Conservation (phyloP, 1,140 invertebrate species). For the Calycopis cecrops region DNA sequence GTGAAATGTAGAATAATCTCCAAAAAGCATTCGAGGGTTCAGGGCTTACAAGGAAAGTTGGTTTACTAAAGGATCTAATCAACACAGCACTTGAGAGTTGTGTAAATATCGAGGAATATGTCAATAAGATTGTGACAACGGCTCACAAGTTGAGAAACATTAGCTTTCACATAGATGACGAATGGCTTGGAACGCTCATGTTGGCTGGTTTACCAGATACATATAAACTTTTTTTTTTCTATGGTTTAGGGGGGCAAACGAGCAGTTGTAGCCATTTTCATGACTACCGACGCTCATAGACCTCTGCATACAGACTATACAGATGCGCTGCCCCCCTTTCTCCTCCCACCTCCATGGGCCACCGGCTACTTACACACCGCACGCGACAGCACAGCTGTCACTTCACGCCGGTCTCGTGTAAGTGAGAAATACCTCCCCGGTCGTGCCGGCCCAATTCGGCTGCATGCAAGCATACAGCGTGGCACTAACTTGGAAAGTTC, state of each 20-base stretch:
- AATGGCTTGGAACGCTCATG: constrained; percentile 45
- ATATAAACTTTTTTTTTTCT: constrained; percentile 23
- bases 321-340: too few relatives aligned
- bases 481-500: constrained; percentile 39
- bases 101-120: constrained; percentile 40
- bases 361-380: too few relatives aligned
- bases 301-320: too few relatives aligned
- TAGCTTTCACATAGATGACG: constrained; percentile 37
- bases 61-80: constrained; percentile 35
- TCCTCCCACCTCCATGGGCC: too few relatives aligned
- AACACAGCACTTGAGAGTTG: constrained; percentile 37
- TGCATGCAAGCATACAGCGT: constrained; percentile 44
- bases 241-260: too few relatives aligned
- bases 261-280: too few relatives aligned
- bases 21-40: constrained; percentile 41
- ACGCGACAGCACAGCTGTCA: too few relatives aligned
- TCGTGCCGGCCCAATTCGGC: too few relatives aligned
- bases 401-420: too few relatives aligned
- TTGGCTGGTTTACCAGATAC: constrained; percentile 43
- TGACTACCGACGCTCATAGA: too few relatives aligned
- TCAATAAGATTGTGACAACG: constrained; percentile 43
- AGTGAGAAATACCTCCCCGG: too few relatives aligned
- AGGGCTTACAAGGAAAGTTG: constrained; percentile 45
- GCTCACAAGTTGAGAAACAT: constrained; percentile 44
- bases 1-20: constrained; percentile 39